Evolutionary conservation across 1,140 invertebrate species (phyloP), one percentile per base, ranked within the genome.

Genomic region (Pristionchus pacificus): DNA sequence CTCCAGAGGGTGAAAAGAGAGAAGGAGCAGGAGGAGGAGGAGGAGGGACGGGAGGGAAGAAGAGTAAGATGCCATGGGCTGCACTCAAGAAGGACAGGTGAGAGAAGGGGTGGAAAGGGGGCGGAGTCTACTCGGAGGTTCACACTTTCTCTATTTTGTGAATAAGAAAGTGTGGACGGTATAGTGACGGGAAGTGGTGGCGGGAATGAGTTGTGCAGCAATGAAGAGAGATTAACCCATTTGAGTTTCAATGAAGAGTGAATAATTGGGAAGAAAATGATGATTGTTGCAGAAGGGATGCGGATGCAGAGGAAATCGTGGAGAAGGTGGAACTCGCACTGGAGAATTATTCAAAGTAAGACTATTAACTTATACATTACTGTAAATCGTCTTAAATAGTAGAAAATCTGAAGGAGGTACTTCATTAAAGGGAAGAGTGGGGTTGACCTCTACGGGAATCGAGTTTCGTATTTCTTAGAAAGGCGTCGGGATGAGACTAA

Each of bases 311-410:
- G 58, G 19, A 68, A 60, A 60, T 55, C 49, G n/a, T 68, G 55
- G 30, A 68, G 60, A 33, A 58, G 57, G 38, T 60, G 58, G 49
- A 68, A 68, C 33, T 58, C 49, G 76, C 80, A 0, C 63, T 82
- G 13, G 80, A 81, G 65, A 77, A 81, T 58, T 82, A 78, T 38
- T 76, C 70, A 60, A 75, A 80, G 31, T 49, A 19, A 49, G 38
- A 49, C 6, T 49, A 49, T 6, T 10, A 19, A 49, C 38, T 10
- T 49, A 10, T 19, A 49, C 38, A 10, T 19, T 49, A 10, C 6
- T 49, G 38, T n/a, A n/a, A n/a, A n/a, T n/a, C n/a, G n/a, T n/a
- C n/a, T n/a, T n/a, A n/a, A n/a, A n/a, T n/a, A n/a, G n/a, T n/a
- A n/a, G n/a, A n/a, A n/a, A n/a, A n/a, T n/a, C n/a, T n/a, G n/a